Percentiles rank a stretch among this genome's conserved stretches.
phyloP scores from a whole-genome alignment of 2,113 vertebrate genomes.

The Dicentrarchus labrax region DNA sequence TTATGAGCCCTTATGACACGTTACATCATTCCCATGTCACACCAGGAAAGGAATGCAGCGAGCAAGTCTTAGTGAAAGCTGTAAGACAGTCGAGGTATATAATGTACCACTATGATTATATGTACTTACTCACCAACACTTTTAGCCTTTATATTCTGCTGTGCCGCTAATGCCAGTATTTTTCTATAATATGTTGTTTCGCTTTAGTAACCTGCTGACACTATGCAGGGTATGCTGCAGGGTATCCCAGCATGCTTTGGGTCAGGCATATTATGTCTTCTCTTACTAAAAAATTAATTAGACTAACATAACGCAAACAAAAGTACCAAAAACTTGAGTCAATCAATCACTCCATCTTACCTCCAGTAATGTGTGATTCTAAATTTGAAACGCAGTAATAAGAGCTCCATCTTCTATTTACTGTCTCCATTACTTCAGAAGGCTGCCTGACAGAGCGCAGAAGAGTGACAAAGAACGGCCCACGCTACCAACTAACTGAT shows the following conservation, averaged over 20 bases:
- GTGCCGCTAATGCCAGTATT: background rate
- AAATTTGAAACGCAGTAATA: constrained; percentile 52
- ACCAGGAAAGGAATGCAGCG: constrained; percentile 2
- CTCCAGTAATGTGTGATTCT: constrained; percentile 31
- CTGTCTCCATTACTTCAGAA: constrained; percentile 49
- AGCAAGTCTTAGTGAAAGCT: background rate
- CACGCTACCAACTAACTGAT: constrained; percentile 33
- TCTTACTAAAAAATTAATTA: background rate
- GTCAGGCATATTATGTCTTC: background rate
- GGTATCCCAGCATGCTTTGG: background rate
- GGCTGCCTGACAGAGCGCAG: background rate
- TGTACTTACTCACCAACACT: background rate
- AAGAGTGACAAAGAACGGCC: constrained; percentile 28
- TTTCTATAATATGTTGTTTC: background rate
- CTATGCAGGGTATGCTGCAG: background rate
- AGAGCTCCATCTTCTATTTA: constrained; percentile 36
- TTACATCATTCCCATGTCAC: constrained; percentile 12
- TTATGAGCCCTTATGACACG: background rate
- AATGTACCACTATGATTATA: background rate
- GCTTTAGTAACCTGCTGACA: background rate
- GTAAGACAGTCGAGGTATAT: background rate
- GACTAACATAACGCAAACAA: background rate
- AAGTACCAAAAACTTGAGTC: background rate
- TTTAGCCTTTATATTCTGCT: background rate
- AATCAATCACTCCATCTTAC: constrained; percentile 10